Conservation (phyloP, 2,888 invertebrate genomes). For the Morinoia aosen region DNA sequence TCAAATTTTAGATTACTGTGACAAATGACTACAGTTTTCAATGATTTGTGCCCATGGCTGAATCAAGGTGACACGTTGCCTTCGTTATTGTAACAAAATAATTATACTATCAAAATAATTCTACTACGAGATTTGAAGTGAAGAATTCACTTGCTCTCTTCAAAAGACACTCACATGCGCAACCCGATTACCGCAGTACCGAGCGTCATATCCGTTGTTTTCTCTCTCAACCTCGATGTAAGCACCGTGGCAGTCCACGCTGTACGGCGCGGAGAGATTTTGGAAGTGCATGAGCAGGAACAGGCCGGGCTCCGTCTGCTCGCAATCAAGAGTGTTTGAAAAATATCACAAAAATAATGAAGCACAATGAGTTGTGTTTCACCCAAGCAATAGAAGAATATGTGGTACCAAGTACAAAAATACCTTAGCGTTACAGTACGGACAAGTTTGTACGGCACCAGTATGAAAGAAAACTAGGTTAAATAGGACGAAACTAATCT, state of each 20-base stretch:
- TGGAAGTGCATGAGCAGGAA: constrained; percentile 69
- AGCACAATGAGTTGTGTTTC: not conserved
- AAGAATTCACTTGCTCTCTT: too few relatives aligned
- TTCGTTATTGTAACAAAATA: too few relatives aligned
- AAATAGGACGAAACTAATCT: too few relatives aligned
- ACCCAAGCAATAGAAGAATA: too few relatives aligned
- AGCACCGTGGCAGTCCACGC: constrained; percentile 69
- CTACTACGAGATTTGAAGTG: too few relatives aligned
- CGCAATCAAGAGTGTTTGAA: constrained; percentile 2
- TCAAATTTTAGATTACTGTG: too few relatives aligned
- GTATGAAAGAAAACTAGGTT: too few relatives aligned
- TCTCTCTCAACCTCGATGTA: constrained; percentile 69
- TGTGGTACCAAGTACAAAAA: not conserved
- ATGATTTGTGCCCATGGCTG: too few relatives aligned
- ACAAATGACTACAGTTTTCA: too few relatives aligned
- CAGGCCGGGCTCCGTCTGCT: constrained; percentile 68
- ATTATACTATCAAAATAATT: too few relatives aligned
- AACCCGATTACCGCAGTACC: constrained; percentile 69
- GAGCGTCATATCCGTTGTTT: constrained; percentile 69
- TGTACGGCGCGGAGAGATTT: constrained; percentile 69
- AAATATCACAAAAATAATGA: not conserved
- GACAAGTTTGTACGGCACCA: too few relatives aligned
- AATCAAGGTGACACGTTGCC: too few relatives aligned
- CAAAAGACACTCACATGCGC: constrained; percentile 62
- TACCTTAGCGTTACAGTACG: not conserved